Base-by-base conservation (phyloP, 1,140 invertebrate genomes). In the Scaptomyza graminum region DNA sequence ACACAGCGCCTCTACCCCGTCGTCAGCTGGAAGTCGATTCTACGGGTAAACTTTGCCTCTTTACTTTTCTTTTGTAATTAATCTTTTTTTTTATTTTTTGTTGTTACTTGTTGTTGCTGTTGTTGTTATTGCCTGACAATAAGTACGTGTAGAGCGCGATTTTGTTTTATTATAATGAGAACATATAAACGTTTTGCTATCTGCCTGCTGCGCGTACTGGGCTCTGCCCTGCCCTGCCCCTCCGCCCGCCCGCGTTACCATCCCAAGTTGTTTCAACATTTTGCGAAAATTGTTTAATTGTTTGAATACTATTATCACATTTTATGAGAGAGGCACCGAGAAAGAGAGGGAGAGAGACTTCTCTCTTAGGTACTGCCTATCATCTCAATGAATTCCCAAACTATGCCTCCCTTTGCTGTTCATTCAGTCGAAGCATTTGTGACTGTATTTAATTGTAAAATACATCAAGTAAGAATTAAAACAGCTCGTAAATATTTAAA, bases 241-340 rank as follows among this genome's bases (percentile, higher is more conserved):
- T 9, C 18, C 0, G 11, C 25, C 43, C 15, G 6, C 5, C 7
- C 15, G 31, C 31, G 63, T 16, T 46, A 51, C 31, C 8, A 7
- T 34, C 46, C 60, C 59, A 63, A 63, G 68, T 79, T 84, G 73
- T 85, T 85, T 85, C 65, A 85, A 66, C 63, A 78, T 78, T 82
- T 87, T 79, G 79, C 78, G 72, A 88, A 87, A 87, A 85, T 87
- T 87, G 76, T 84, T 84, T 84, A 84, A 84, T 79, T 84, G 81
- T 80, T 84, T 87, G 73, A 68, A 71, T 87, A 81, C 82, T 85
- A 84, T 85, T 87, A 87, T 88, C 79, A 83, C 64, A 83, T 88
- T 88, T 62, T 52, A 56, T 46, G 22, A 62, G 59, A 51, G 59
- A 25, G 51, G 1, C n/a, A n/a, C n/a, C n/a, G 13, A 31, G 15